These are phyloP conservation scores for Plebejus anna DNA, from an alignment of 2,888 invertebrate genomes.

Conservation along the genomic window DNA sequence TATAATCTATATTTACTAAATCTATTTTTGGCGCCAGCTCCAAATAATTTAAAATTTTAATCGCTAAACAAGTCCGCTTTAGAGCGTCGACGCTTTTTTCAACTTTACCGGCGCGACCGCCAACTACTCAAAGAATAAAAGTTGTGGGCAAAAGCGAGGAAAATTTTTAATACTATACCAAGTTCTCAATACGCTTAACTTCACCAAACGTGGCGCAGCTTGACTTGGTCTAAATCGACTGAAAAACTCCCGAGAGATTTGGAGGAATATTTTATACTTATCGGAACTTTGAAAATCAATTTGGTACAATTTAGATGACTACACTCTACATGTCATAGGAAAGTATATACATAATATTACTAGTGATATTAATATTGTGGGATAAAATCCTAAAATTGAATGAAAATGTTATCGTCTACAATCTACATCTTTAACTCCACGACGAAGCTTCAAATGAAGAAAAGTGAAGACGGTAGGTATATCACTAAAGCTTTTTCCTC, in stretches of 20 bases:
- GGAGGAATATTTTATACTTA: background rate
- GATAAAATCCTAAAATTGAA: too few species aligned
- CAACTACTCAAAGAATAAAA: constrained; percentile 11
- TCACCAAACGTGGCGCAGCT: constrained; percentile 1
- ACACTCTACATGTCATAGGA: background rate
- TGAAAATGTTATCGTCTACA: too few species aligned
- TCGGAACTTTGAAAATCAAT: background rate
- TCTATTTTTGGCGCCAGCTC: background rate
- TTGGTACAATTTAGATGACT: background rate
- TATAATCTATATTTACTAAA: background rate
- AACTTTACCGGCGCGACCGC: background rate
- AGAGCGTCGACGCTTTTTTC: background rate
- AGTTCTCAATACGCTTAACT: constrained; percentile 11
- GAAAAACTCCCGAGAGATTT: background rate
- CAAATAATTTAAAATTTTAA: constrained; percentile 2
- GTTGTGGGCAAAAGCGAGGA: constrained; percentile 10
- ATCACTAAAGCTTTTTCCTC: too few species aligned
- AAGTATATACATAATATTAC: too few species aligned
- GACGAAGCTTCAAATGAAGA: too few species aligned
- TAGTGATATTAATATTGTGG: too few species aligned
- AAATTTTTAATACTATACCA: constrained; percentile 12
- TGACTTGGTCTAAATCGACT: background rate
- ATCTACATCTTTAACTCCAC: too few species aligned
- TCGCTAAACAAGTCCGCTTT: background rate
- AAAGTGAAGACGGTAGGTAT: too few species aligned